phyloP scores from a whole-genome alignment of 2,797 vertebrate genomes.

The Squalus acanthias region DNA sequence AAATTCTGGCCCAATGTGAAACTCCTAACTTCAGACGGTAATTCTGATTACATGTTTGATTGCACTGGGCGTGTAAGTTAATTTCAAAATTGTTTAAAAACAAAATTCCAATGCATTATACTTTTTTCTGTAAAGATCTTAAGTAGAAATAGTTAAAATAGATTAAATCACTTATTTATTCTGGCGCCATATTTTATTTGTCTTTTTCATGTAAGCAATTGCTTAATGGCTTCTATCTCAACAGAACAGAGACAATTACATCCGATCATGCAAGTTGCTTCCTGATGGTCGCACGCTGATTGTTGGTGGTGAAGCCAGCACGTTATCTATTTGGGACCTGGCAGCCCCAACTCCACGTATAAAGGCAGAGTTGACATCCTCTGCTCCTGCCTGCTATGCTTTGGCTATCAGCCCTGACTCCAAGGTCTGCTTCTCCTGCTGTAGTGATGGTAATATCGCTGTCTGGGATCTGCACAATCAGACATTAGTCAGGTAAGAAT shows the following conservation, averaged over 20 bases:
- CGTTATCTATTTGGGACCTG: constrained; percentile 92
- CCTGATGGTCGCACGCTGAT: constrained; percentile 72
- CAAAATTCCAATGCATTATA: not conserved
- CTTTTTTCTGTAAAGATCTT: not conserved
- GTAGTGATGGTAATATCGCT: constrained; percentile 77
- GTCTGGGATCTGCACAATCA: constrained; percentile 77
- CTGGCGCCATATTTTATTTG: not conserved
- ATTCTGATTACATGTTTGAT: not conserved
- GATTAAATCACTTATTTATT: not conserved
- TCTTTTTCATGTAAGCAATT: constrained; percentile 45
- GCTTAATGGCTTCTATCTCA: constrained; percentile 66
- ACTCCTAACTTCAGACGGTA: not conserved
- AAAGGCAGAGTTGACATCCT: constrained; percentile 90
- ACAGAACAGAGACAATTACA: constrained; percentile 80
- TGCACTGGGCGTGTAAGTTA: too few species aligned
- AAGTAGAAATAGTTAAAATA: not conserved
- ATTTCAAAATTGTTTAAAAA: not conserved
- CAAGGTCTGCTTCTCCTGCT: constrained; percentile 84
- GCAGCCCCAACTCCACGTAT: constrained; percentile 89
- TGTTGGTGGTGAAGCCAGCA: constrained; percentile 78
- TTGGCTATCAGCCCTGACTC: constrained; percentile 72
- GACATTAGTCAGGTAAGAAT: constrained; percentile 68
- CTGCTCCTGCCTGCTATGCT: constrained; percentile 70
- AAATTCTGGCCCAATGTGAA: not conserved
- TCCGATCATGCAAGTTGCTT: constrained; percentile 75